Percentiles rank a stretch among this genome's conserved stretches.
These are phyloP conservation scores for Cephus runcator DNA, from an alignment of 2,888 invertebrate species.

Conservation along the genomic window DNA sequence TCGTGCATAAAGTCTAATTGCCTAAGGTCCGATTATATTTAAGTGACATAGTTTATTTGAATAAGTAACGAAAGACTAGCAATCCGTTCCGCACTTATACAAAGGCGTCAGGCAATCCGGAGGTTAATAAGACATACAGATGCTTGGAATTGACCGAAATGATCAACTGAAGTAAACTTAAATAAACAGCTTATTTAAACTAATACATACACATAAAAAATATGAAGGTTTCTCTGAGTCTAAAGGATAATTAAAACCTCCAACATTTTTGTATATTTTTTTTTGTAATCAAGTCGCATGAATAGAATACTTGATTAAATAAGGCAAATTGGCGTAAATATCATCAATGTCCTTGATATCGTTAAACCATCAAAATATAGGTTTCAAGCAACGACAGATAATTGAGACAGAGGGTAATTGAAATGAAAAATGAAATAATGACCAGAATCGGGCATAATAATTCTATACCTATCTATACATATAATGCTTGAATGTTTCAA, in stretches of 20 bases:
- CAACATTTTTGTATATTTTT: no score
- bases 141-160: no score
- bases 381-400: neutral
- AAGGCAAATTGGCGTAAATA: neutral
- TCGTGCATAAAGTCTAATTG: no score
- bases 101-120: no score
- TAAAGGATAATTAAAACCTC: neutral
- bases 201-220: no score
- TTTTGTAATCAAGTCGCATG: neutral
- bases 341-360: neutral
- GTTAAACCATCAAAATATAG: neutral
- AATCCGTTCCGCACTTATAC: no score
- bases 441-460: neutral
- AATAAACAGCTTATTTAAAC: no score
- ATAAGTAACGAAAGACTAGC: no score
- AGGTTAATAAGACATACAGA: neutral
- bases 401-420: neutral
- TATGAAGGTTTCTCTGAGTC: no score
- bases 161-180: no score
- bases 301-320: neutral
- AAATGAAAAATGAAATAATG: neutral
- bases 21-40: no score
- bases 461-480: neutral
- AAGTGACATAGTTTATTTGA: no score
- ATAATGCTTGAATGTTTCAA: neutral